Conservation (phyloP, 2,113 vertebrate genomes). For the Saguinus imperator region DNA sequence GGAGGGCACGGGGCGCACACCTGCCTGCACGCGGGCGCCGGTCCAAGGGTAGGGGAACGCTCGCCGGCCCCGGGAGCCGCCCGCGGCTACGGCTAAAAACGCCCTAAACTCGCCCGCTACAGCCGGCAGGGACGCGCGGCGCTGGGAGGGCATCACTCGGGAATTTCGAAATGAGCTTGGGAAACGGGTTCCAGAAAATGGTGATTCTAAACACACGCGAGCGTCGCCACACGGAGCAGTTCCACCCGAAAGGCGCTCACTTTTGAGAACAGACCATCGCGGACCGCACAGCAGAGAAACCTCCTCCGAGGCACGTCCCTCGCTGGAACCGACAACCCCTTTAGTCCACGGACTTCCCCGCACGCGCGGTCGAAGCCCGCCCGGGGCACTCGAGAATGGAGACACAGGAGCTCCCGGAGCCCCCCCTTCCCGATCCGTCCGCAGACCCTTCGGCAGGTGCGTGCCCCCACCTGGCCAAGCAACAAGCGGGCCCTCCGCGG, state of each 20-base stretch:
- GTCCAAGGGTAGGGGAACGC: not conserved
- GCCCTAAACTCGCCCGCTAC: not conserved
- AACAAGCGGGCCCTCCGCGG: constrained; percentile 38
- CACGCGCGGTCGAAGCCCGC: not conserved
- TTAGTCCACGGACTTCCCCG: not conserved
- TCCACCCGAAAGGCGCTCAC: not conserved
- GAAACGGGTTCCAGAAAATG: not conserved
- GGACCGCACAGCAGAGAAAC: not conserved
- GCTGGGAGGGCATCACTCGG: not conserved
- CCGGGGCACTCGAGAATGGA: not conserved
- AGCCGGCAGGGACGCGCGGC: not conserved
- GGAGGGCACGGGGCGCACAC: not conserved
- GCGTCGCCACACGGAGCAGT: not conserved
- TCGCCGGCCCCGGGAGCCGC: not conserved
- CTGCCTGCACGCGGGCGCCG: not conserved
- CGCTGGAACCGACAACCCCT: not conserved
- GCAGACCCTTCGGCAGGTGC: not conserved
- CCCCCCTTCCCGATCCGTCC: not conserved
- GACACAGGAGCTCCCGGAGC: not conserved
- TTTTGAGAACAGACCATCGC: not conserved
- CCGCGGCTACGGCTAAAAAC: not conserved
- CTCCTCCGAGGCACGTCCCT: not conserved
- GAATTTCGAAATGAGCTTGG: not conserved
- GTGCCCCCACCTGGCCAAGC: not conserved
- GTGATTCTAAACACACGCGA: not conserved